Evolutionary conservation across 1,140 invertebrate species (phyloP), one percentile per base, ranked within the genome.

Genomic region (Adelges cooleyi): DNA sequence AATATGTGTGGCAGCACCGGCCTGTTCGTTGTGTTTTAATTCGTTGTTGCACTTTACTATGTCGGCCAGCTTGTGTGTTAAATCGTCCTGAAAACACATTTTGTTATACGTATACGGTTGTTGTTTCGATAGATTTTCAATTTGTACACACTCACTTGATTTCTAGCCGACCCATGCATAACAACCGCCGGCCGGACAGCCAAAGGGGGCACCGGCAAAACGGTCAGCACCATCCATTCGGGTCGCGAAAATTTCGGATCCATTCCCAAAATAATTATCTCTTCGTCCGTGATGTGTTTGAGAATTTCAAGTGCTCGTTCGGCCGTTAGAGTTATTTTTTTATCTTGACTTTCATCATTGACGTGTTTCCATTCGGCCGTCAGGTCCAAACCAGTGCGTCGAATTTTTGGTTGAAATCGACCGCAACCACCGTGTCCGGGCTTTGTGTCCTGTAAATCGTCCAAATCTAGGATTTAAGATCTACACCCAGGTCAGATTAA

Each of bases 11-110:
- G 97, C 95, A 20, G 92, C 94, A 33, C 97, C 97, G 51, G 87
- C 85, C 70, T 92, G 85, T 77, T 99, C 97, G 77, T 99, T 98
- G 66, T 90, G 83, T 56, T 87, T 79, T 20, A 99, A 75, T 75
- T 99, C 95, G 77, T 98, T 98, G 74, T 99, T 99, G 1, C 91
- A 83, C 80, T 99, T 99, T 33, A 99, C 93, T 42, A 99, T 99
- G 75, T 99, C 97, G 0, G 95, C 84, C 10, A 99, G 77, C 78
- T 99, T 99, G 75, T 99, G 95, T 0, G 97, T 99, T 68, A 99
- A 82, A 84, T 99, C 97, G 75, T 99, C 97, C 77, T 97, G 85
- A 51, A 71, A 72, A 22, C 68, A 67, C 67, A 62, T 42, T n/a
- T n/a, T n/a, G n/a, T n/a, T n/a, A n/a, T n/a, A n/a, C n/a, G n/a